A percentile compares a stretch with the other conserved stretches of the same genome.
Conservation (phyloP, 1,140 invertebrate species). For the Papilio helenus region DNA sequence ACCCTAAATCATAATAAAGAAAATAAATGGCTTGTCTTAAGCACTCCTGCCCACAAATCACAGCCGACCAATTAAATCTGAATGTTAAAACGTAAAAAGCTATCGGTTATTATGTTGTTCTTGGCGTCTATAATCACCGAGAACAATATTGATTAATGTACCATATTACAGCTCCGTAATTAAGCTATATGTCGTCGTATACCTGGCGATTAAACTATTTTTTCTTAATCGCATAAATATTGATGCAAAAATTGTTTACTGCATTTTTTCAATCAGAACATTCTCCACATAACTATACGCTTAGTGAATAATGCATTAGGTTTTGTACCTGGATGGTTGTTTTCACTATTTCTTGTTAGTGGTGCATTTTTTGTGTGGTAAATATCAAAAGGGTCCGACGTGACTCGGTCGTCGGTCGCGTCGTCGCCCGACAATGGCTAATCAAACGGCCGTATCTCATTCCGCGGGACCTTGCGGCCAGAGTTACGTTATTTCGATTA, state of each 20-base stretch:
- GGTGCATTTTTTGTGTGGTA: slow-evolving; percentile 57
- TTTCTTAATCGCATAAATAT: slow-evolving; percentile 23
- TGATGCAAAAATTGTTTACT: slow-evolving; percentile 18
- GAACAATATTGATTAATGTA: slow-evolving; percentile 34
- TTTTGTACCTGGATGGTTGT: slow-evolving; percentile 37
- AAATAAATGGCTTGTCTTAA: slow-evolving; percentile 37
- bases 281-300: slow-evolving; percentile 30
- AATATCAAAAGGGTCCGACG: slow-evolving; percentile 58
- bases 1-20: slow-evolving; percentile 37
- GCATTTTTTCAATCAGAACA: slow-evolving; percentile 24
- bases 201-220: slow-evolving; percentile 23
- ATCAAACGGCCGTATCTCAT: slow-evolving; percentile 80
- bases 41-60: slow-evolving; percentile 39
- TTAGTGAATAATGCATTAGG: slow-evolving; percentile 41
- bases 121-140: slow-evolving; percentile 15
- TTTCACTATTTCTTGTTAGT: slow-evolving; percentile 50
- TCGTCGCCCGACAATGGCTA: slow-evolving; percentile 70
- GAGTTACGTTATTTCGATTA: slow-evolving; percentile 79
- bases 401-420: slow-evolving; percentile 53
- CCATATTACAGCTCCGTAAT: slow-evolving; percentile 23
- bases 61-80: slow-evolving; percentile 35
- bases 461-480: slow-evolving; percentile 63
- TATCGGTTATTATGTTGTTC: slow-evolving; percentile 38
- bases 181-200: slow-evolving; percentile 29
- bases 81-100: slow-evolving; percentile 38